Percentiles rank a stretch among this genome's conserved stretches.
These are phyloP conservation scores for Rallus crepitans DNA, from an alignment of 2,797 vertebrate species.

Conservation along the genomic window DNA sequence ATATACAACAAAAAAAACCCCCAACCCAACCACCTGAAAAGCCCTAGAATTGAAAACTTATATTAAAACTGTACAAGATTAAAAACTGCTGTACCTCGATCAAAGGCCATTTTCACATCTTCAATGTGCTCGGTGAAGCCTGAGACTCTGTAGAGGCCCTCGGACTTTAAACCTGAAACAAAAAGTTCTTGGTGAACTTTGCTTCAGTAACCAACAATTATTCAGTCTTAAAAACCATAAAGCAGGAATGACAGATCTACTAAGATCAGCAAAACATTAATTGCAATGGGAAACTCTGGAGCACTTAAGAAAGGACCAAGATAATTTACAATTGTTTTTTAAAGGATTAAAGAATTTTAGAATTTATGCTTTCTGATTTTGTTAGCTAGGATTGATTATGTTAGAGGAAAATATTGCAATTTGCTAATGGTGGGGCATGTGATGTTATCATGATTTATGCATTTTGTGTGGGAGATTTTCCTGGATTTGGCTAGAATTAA, in stretches of 20 bases:
- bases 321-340: background rate
- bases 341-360: background rate
- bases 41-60: background rate
- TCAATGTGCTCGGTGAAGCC: constrained; percentile 98
- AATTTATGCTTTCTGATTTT: background rate
- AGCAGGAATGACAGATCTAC: background rate
- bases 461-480: constrained; percentile 26
- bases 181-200: constrained; percentile 11
- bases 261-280: background rate
- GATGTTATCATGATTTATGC: background rate
- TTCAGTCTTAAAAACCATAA: background rate
- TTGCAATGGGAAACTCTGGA: background rate
- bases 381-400: background rate
- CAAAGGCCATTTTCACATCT: constrained; percentile 94
- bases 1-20: background rate
- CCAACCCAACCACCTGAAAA: background rate
- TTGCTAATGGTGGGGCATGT: constrained; percentile 10
- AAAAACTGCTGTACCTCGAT: constrained; percentile 85
- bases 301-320: background rate
- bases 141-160: constrained; percentile 96
- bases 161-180: constrained; percentile 90
- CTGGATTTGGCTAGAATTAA: constrained; percentile 43
- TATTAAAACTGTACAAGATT: background rate
- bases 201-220: background rate
- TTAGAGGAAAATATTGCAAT: background rate